Evolutionary conservation across 2,797 vertebrate genomes (phyloP).

Genomic region (Crotalus adamanteus): DNA sequence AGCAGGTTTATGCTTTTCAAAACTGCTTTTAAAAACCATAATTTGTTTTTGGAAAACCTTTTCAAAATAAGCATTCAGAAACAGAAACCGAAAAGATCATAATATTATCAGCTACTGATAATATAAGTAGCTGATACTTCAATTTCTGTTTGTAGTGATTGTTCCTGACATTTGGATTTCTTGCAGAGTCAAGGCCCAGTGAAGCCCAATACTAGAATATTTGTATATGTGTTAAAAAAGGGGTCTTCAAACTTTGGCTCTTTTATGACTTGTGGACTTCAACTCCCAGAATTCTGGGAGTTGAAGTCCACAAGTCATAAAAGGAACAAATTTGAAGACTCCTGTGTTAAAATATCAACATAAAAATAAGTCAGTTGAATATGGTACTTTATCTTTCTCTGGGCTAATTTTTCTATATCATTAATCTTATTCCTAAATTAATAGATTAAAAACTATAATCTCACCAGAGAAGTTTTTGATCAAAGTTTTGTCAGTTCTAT

Average conservation of each 20-base stretch:
- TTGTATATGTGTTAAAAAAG: not conserved
- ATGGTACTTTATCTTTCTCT: not conserved
- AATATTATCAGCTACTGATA: not conserved
- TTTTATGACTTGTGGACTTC: too few species aligned
- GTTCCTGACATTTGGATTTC: not conserved
- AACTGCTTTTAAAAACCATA: not conserved
- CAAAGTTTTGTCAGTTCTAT: not conserved
- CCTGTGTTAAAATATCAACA: not conserved
- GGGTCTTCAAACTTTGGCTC: too few species aligned
- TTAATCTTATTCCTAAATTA: slow-evolving; percentile 6
- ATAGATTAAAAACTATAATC: not conserved
- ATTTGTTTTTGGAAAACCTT: not conserved
- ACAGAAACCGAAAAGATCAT: not conserved
- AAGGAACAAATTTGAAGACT: too few species aligned
- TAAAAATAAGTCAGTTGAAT: not conserved
- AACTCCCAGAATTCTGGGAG: too few species aligned
- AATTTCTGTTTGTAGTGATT: not conserved
- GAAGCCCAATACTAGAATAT: not conserved
- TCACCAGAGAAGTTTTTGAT: not conserved
- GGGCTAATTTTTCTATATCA: slow-evolving; percentile 4
- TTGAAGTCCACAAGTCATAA: too few species aligned
- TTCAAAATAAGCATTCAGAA: not conserved
- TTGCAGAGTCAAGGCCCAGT: not conserved
- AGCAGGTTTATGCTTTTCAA: not conserved
- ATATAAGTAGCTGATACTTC: not conserved